phyloP scores from a whole-genome alignment of 2,888 invertebrate species.

The Idaea dimidiata region DNA sequence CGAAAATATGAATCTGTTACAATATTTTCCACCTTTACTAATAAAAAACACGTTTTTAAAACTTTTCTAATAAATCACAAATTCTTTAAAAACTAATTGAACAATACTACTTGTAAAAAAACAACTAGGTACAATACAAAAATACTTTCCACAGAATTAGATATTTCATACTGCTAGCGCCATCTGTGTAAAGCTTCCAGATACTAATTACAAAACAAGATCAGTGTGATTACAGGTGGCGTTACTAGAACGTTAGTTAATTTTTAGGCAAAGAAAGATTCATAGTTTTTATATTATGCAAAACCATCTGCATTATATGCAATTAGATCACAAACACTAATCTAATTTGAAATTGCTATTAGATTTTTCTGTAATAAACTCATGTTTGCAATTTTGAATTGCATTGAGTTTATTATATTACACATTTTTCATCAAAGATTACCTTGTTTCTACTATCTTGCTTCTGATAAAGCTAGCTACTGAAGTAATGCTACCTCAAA shows the following conservation, averaged over 20 bases:
- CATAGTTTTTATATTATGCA: too few relatives aligned
- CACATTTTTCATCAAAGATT: too few relatives aligned
- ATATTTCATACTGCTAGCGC: constrained; percentile 24
- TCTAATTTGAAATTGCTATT: too few relatives aligned
- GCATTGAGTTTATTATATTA: too few relatives aligned
- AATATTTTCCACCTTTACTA: neutral
- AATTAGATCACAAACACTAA: constrained; percentile 6
- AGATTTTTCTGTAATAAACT: too few relatives aligned
- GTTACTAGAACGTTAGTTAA: neutral
- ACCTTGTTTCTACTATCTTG: too few relatives aligned
- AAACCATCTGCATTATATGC: too few relatives aligned
- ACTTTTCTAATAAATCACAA: neutral
- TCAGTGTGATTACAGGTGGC: constrained; percentile 32
- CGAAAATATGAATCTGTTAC: constrained; percentile 28
- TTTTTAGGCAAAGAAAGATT: neutral
- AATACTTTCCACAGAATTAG: constrained; percentile 1
- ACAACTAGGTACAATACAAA: neutral
- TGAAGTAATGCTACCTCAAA: too few relatives aligned
- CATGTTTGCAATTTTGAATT: too few relatives aligned
- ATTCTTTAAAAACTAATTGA: neutral
- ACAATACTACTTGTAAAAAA: neutral
- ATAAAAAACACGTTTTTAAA: constrained; percentile 3
- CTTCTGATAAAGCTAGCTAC: too few relatives aligned
- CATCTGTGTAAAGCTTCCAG: constrained; percentile 30
- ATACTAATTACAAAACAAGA: constrained; percentile 14